Conservation (phyloP, 2,113 vertebrate species). For the Cromileptes altivelis region DNA sequence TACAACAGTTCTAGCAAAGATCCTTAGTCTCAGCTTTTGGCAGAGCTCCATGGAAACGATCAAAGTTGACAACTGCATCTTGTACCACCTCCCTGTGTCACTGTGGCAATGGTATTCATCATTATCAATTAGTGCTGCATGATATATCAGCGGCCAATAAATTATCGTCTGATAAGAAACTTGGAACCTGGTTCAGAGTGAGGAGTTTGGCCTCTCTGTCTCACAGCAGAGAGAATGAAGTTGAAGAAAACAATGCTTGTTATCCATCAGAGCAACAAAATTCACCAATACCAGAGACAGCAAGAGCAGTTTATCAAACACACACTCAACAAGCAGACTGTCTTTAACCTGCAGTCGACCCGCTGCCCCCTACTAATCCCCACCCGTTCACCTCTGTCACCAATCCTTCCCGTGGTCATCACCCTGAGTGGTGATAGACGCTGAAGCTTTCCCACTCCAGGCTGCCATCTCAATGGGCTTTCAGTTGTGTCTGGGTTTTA, state of each 20-base stretch:
- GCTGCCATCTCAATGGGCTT: conserved; percentile 1
- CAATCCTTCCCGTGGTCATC: conserved; percentile 16
- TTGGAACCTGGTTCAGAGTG: background rate
- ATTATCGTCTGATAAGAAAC: background rate
- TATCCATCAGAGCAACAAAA: background rate
- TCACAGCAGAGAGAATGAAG: background rate
- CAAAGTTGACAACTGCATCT: conserved; percentile 25
- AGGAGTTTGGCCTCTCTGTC: background rate
- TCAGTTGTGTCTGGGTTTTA: conserved; percentile 14
- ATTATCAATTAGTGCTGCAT: background rate
- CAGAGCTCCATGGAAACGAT: conserved; percentile 31
- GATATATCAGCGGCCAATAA: background rate
- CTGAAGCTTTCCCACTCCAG: conserved; percentile 9
- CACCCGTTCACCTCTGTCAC: too few species aligned
- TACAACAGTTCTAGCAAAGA: conserved; percentile 32
- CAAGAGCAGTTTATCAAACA: background rate
- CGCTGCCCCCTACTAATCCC: background rate
- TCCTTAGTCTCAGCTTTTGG: conserved; percentile 25
- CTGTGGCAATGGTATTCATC: background rate
- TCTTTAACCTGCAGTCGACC: background rate
- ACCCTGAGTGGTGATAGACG: conserved; percentile 1
- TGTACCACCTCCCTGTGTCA: conserved; percentile 6
- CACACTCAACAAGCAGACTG: background rate
- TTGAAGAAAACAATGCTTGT: background rate
- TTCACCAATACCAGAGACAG: background rate